Percentiles rank a stretch among this genome's conserved stretches.
phyloP scores from a whole-genome alignment of 2,888 invertebrate genomes.

The Hydroisotoma schaefferi region DNA sequence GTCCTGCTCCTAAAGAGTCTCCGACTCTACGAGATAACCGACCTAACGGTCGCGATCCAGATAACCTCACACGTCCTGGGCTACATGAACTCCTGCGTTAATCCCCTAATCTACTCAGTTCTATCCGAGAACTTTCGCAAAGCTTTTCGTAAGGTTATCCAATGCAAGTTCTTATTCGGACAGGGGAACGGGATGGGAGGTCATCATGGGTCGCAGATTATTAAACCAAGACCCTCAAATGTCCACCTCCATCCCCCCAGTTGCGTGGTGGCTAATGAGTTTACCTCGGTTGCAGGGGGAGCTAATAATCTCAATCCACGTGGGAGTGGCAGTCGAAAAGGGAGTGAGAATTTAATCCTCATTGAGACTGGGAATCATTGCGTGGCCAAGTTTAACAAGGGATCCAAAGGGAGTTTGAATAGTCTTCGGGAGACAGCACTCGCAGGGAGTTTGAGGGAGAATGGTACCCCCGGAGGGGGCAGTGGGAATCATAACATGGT shows the following conservation, averaged over 20 bases:
- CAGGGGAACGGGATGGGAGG: background rate
- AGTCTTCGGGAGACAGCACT: too few relatives aligned
- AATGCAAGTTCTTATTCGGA: constrained; percentile 39
- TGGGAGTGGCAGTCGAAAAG: background rate
- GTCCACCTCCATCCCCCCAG: constrained; percentile 11
- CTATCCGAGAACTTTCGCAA: constrained; percentile 90
- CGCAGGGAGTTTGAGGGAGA: too few relatives aligned
- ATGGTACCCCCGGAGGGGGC: too few relatives aligned
- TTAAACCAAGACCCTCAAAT: constrained; percentile 17
- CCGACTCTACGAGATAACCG: constrained; percentile 65
- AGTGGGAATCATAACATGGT: too few relatives aligned
- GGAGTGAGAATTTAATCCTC: constrained; percentile 2
- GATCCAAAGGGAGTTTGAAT: too few relatives aligned
- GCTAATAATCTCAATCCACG: background rate
- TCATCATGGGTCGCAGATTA: constrained; percentile 15
- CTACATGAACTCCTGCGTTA: constrained; percentile 88
- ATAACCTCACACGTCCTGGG: constrained; percentile 76
- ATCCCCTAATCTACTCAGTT: constrained; percentile 91
- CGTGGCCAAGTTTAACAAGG: too few relatives aligned
- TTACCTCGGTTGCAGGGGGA: background rate
- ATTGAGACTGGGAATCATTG: constrained; percentile 3
- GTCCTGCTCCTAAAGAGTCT: constrained; percentile 74
- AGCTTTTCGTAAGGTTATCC: constrained; percentile 70
- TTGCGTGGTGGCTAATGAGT: constrained; percentile 10
- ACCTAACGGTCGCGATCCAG: constrained; percentile 68